phyloP scores from a whole-genome alignment of 2,797 vertebrate species.

The Sebastes iracundus region DNA sequence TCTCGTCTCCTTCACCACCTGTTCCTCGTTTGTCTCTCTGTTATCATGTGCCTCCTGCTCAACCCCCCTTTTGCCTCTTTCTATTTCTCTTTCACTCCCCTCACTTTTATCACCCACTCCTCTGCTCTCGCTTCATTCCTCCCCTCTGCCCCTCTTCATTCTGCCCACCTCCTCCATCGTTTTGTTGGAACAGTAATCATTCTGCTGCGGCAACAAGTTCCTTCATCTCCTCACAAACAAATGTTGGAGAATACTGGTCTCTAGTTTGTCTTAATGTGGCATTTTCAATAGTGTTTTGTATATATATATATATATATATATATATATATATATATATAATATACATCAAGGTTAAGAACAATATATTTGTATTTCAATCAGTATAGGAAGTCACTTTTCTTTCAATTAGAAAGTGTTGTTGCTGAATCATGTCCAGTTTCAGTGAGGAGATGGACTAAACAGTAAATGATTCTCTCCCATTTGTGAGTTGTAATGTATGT shows the following conservation, averaged over 20 bases:
- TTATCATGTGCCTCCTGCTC: not conserved
- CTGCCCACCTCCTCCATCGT: slow-evolving; percentile 22
- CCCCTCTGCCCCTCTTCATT: slow-evolving; percentile 12
- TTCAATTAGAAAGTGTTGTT: too few species aligned
- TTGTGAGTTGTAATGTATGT: not conserved
- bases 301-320: too few species aligned
- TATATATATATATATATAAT: not conserved
- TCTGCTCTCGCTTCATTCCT: slow-evolving; percentile 9
- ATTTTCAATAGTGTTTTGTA: not conserved
- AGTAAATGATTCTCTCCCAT: not conserved
- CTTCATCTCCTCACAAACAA: not conserved
- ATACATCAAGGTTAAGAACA: not conserved
- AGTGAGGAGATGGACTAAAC: not conserved
- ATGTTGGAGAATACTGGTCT: not conserved
- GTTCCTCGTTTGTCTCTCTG: not conserved
- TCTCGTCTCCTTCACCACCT: not conserved
- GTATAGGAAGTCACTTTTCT: not conserved
- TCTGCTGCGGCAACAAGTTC: slow-evolving; percentile 45
- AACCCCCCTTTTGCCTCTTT: not conserved
- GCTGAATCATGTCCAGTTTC: rapidly evolving
- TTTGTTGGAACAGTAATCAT: slow-evolving; percentile 17
- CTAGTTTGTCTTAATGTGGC: not conserved
- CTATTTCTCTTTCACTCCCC: not conserved
- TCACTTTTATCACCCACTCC: slow-evolving; percentile 30
- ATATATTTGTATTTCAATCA: not conserved